Base-by-base conservation (phyloP, 2,888 invertebrate species). In the Sceliomorpha sp. region DNA sequence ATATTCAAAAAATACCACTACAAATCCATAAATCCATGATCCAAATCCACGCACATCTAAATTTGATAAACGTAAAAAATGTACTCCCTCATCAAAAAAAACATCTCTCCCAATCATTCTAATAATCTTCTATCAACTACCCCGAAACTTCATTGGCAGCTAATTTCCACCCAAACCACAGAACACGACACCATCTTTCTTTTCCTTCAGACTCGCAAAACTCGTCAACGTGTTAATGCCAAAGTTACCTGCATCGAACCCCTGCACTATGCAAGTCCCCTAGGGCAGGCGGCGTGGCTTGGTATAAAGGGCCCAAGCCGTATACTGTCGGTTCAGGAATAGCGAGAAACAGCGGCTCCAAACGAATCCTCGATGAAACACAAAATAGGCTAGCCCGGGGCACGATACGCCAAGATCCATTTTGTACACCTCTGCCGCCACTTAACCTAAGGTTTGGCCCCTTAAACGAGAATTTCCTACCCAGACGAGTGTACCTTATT, bases 381-480 rank as follows among this genome's bases (percentile, higher is more conserved):
- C 69, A 62, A 78, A 77, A 73, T 64, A 74, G 75, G 79, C 79
- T 82, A 79, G 84, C 84, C 84, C 70, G 72, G 78, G 83, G 84
- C 82, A 77, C 78, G 83, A 82, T 82, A 83, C 83, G 58, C 70
- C 69, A 67, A 75, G 74, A 72, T 76, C 77, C 74, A 79, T 82
- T n/a, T n/a, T 80, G 78, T 77, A 78, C 75, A 76, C 76, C 78
- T 78, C 73, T 77, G 75, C 82, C 79, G 83, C 83, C 83, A 81
- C 78, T 83, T 81, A 83, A 76, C 62, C 67, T 60, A 32, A 53
- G 60, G 58, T 55, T 60, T 20, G 64, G 58, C 45, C 67, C n/a
- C 66, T 59, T 70, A 58, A 62, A 70, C 56, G 56, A 66, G 50
- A 67, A 67, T 66, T 60, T 39, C 29, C 53, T 44, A 40, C 9